Percentiles rank a stretch among this genome's conserved stretches.
phyloP scores from a whole-genome alignment of 2,113 vertebrate genomes.

The Bubo bubo region DNA sequence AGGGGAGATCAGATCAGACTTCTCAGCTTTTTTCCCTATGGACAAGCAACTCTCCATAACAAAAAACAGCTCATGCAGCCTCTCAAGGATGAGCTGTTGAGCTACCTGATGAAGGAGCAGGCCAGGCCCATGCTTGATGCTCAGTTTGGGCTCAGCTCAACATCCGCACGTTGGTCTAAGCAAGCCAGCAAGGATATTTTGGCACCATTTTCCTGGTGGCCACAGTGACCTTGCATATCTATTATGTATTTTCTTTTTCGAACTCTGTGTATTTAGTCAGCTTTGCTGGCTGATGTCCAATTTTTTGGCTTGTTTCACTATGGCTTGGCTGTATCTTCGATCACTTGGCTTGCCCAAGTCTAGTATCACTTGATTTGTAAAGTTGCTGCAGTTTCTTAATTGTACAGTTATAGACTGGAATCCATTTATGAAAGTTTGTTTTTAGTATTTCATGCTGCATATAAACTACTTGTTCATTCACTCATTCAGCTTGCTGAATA shows the following conservation, averaged over 20 bases:
- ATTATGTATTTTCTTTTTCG: conserved; percentile 43
- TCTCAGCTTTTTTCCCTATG: background rate
- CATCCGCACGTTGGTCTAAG: background rate
- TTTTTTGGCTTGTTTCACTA: conserved; percentile 31
- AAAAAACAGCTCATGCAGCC: background rate
- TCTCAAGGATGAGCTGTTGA: background rate
- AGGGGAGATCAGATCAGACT: background rate
- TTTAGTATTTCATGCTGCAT: background rate
- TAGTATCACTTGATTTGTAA: conserved; percentile 11
- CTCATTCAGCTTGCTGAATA: background rate
- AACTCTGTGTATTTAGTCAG: conserved; percentile 34
- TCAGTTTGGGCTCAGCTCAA: background rate
- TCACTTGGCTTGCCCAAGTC: background rate
- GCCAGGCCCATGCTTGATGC: background rate
- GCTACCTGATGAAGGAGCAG: background rate
- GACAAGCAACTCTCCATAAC: background rate
- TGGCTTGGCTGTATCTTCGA: conserved; percentile 6
- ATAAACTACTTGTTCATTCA: background rate
- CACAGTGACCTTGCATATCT: conserved; percentile 1
- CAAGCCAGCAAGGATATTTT: conserved; percentile 24
- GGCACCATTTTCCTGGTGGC: background rate
- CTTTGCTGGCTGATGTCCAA: background rate
- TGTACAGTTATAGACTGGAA: background rate
- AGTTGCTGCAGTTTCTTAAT: background rate
- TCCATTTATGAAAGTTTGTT: background rate